Evolutionary conservation across 2,797 vertebrate species (phyloP).

Genomic region (Pseudomugil tenellus): DNA sequence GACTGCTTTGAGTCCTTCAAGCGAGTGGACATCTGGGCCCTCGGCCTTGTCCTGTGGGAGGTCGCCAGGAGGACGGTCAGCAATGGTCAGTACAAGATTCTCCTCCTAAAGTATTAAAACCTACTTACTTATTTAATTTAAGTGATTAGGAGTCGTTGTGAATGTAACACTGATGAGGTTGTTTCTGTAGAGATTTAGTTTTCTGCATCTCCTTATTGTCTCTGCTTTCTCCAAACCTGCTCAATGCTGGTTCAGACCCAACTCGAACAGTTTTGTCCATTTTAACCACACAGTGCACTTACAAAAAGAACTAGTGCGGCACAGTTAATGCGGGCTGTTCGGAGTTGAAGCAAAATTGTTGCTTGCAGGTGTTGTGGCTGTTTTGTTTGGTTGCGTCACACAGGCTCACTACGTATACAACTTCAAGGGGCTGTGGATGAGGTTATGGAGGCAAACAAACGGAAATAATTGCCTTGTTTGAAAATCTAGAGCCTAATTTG

Average conservation of each 20-base stretch:
- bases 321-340: neutral
- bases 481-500: neutral
- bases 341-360: neutral
- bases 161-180: too few relatives aligned
- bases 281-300: neutral
- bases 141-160: too few relatives aligned
- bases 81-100: constrained; percentile 86
- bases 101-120: neutral
- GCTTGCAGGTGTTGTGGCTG: constrained; percentile 88
- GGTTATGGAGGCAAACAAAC: neutral
- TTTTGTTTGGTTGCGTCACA: constrained; percentile 97
- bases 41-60: constrained; percentile 97
- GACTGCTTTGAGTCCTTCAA: constrained; percentile 98
- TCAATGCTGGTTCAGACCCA: neutral
- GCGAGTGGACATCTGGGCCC: constrained; percentile 96
- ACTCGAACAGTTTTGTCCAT: neutral
- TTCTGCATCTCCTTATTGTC: neutral
- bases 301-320: neutral
- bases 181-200: constrained; percentile 14
- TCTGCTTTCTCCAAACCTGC: too few relatives aligned
- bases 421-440: constrained; percentile 56
- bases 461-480: neutral
- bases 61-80: constrained; percentile 94
- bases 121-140: too few relatives aligned
- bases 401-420: constrained; percentile 98